Percentiles rank a stretch among this genome's conserved stretches.
Evolutionary conservation across 2,113 vertebrate genomes (phyloP).

Genomic region (Crotalus horridus): DNA sequence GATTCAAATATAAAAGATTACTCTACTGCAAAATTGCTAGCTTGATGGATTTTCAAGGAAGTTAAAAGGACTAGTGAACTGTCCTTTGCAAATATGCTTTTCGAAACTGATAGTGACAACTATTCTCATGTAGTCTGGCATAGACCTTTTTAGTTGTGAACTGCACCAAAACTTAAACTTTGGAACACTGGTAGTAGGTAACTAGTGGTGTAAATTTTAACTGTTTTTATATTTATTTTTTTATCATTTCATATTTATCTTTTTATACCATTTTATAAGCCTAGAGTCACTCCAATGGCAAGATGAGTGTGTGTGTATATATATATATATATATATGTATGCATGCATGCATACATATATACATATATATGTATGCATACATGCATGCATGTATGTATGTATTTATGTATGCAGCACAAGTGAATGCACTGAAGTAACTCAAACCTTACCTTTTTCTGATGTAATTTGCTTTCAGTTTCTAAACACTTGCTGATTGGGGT

Average conservation of each 20-base stretch:
- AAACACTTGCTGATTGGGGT: conserved; percentile 9
- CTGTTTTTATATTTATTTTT: neutral
- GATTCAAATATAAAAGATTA: neutral
- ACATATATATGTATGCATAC: too few relatives aligned
- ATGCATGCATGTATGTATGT: too few relatives aligned
- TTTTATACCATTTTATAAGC: neutral
- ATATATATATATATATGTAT: too few relatives aligned
- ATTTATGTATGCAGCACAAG: neutral
- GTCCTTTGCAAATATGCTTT: neutral
- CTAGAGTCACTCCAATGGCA: neutral
- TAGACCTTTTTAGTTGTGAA: neutral
- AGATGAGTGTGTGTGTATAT: neutral
- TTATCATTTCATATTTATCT: neutral
- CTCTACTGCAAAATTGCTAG: neutral
- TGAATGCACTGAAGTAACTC: neutral
- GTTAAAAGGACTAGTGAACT: neutral
- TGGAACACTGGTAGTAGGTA: neutral
- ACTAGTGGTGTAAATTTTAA: too few relatives aligned
- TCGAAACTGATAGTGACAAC: neutral
- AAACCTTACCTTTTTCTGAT: conserved; percentile 51
- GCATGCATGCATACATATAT: too few relatives aligned
- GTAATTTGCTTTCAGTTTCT: conserved; percentile 12
- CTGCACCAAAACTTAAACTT: neutral
- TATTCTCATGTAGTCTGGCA: neutral
- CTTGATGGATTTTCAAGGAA: neutral